phyloP scores from a whole-genome alignment of 1,140 invertebrate genomes.

The Drosophila kikkawai region DNA sequence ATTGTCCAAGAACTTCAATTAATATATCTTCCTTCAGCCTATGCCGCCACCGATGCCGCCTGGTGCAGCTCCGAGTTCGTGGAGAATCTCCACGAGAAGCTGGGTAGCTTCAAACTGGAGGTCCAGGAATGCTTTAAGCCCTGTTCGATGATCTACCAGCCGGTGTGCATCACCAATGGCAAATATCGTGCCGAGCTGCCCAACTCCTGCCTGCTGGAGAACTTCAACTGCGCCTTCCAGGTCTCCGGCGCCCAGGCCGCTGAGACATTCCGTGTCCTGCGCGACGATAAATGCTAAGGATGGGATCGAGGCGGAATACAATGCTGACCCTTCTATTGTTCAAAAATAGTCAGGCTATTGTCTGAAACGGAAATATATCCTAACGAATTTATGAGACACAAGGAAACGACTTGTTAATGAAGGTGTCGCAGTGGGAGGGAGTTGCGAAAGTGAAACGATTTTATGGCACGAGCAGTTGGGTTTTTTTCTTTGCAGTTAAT shows the following conservation, averaged over 20 bases:
- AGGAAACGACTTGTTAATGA: slow-evolving; percentile 46
- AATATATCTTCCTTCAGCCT: slow-evolving; percentile 35
- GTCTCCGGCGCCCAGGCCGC: slow-evolving; percentile 29
- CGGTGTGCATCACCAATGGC: slow-evolving; percentile 78
- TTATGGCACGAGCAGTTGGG: slow-evolving; percentile 5
- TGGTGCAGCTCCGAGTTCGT: slow-evolving; percentile 77
- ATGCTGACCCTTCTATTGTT: slow-evolving; percentile 25
- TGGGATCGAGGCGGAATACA: slow-evolving; percentile 23
- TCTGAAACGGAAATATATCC: slow-evolving; percentile 20
- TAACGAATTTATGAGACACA: slow-evolving; percentile 22
- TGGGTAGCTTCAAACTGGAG: slow-evolving; percentile 63
- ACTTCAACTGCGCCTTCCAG: slow-evolving; percentile 70
- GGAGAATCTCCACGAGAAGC: slow-evolving; percentile 52
- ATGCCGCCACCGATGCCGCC: slow-evolving; percentile 60
- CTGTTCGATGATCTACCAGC: slow-evolving; percentile 79
- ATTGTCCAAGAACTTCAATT: not conserved
- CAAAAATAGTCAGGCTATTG: slow-evolving; percentile 20
- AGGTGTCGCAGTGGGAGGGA: slow-evolving; percentile 27
- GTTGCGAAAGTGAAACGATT: slow-evolving; percentile 32
- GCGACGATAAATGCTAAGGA: slow-evolving; percentile 47
- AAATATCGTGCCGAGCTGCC: slow-evolving; percentile 66
- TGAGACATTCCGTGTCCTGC: slow-evolving; percentile 49
- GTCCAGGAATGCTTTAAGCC: slow-evolving; percentile 65
- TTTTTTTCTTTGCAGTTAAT: not conserved
- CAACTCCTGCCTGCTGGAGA: slow-evolving; percentile 66